A percentile compares a stretch with the other conserved stretches of the same genome.
Evolutionary conservation across 2,888 invertebrate genomes (phyloP).

Genomic region (Sphaerophoria taeniata): DNA sequence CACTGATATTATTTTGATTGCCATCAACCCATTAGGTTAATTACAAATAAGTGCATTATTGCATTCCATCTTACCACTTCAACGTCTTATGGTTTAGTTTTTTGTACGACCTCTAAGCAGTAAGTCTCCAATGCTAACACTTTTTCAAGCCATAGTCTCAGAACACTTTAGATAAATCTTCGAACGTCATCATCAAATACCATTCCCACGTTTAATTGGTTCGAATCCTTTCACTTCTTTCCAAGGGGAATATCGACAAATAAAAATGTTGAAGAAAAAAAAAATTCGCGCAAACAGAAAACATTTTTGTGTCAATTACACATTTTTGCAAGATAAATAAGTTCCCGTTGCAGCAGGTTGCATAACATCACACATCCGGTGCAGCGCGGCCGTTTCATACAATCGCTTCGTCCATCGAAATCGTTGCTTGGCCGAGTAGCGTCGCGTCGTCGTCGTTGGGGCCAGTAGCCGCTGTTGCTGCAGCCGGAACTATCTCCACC

Average conservation of each 20-base stretch:
- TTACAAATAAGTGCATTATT: conserved; percentile 46
- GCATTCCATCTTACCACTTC: conserved; percentile 40
- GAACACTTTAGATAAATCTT: conserved; percentile 67
- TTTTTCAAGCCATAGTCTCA: conserved; percentile 3
- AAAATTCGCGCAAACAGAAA: conserved; percentile 50
- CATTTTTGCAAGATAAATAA: conserved; percentile 74
- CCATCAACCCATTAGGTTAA: conserved; percentile 31
- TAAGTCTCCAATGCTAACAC: conserved; percentile 6
- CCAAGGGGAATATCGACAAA: conserved; percentile 2
- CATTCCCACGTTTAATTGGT: conserved; percentile 74
- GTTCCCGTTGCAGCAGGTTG: conserved; percentile 68
- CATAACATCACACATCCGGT: conserved; percentile 74
- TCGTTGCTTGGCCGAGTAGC: conserved; percentile 30
- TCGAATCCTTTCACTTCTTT: conserved; percentile 70
- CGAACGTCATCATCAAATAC: conserved; percentile 71
- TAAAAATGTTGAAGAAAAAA: conserved; percentile 23
- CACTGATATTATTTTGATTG: conserved; percentile 35
- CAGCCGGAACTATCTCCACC: conserved; percentile 68
- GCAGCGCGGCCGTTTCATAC: conserved; percentile 12
- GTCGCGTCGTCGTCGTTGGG: background rate
- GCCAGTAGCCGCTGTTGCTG: conserved; percentile 28
- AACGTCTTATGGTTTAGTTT: conserved; percentile 9
- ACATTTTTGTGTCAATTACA: conserved; percentile 75
- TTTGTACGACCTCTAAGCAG: conserved; percentile 4
- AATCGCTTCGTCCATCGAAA: conserved; percentile 29